Percentiles rank a stretch among this genome's conserved stretches.
Conservation (phyloP, 2,113 vertebrate species). For the Hyperoodon ampullatus region DNA sequence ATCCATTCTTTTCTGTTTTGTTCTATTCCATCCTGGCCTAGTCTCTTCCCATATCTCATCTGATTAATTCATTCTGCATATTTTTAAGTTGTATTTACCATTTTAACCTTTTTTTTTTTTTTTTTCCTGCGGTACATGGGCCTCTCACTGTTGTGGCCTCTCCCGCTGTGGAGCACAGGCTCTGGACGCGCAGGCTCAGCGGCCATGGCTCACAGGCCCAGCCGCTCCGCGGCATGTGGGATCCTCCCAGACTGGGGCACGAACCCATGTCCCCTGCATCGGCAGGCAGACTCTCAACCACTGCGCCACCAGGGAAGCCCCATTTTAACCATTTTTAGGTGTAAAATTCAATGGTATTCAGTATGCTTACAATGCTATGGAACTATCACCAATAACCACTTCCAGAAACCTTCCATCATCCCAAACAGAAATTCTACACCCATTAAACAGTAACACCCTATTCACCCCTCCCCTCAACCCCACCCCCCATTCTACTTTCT, state of each 20-base stretch:
- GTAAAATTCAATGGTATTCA: background rate
- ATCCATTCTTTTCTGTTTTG: background rate
- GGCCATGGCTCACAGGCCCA: too few species aligned
- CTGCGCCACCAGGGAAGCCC: too few species aligned
- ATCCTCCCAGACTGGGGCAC: too few species aligned
- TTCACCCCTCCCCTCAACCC: background rate
- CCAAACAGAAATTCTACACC: background rate
- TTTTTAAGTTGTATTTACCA: background rate
- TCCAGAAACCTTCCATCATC: background rate
- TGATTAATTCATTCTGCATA: background rate
- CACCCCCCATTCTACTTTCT: background rate
- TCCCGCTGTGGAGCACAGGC: too few species aligned
- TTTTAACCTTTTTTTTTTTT: background rate
- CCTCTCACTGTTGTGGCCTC: too few species aligned
- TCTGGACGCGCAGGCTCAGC: too few species aligned
- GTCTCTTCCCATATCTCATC: background rate
- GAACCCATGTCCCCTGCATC: too few species aligned
- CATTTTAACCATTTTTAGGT: background rate
- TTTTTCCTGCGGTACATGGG: too few species aligned
- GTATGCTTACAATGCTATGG: background rate
- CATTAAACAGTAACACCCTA: background rate
- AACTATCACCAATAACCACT: background rate
- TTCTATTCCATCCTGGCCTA: background rate
- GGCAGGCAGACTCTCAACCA: too few species aligned
- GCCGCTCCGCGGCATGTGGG: too few species aligned